These are phyloP conservation scores for Cyrtodaria siliqua DNA, from an alignment of 2,888 invertebrate genomes.

Conservation along the genomic window DNA sequence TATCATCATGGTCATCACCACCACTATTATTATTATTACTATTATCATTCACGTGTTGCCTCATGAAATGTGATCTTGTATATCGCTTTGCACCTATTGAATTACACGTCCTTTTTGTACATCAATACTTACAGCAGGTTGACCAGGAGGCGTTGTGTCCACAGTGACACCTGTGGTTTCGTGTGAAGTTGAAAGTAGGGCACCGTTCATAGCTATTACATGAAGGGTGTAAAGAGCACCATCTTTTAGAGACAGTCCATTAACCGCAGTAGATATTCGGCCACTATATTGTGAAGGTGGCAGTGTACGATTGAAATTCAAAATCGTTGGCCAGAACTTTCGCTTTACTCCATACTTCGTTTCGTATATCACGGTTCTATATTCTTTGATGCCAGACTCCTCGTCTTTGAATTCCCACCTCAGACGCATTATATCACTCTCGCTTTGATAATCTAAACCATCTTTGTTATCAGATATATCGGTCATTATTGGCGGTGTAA, in stretches of 20 bases:
- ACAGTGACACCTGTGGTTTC: slow-evolving; percentile 70
- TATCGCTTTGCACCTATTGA: too few relatives aligned
- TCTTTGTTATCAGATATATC: slow-evolving; percentile 45
- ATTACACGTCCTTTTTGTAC: too few relatives aligned
- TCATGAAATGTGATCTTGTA: too few relatives aligned
- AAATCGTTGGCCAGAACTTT: slow-evolving; percentile 60
- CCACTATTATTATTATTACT: too few relatives aligned
- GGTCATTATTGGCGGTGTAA: slow-evolving; percentile 68
- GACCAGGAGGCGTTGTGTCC: slow-evolving; percentile 70
- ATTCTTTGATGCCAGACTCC: slow-evolving; percentile 69
- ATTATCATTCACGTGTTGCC: too few relatives aligned
- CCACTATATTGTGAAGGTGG: slow-evolving; percentile 9
- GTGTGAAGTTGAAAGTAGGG: slow-evolving; percentile 63
- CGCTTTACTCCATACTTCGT: slow-evolving; percentile 61
- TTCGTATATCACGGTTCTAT: slow-evolving; percentile 61
- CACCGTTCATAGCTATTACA: slow-evolving; percentile 71
- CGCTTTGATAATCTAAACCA: slow-evolving; percentile 49
- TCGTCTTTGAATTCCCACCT: slow-evolving; percentile 68
- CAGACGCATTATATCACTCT: slow-evolving; percentile 46
- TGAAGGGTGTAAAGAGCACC: slow-evolving; percentile 67
- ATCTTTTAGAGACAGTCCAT: slow-evolving; percentile 45
- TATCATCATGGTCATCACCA: too few relatives aligned
- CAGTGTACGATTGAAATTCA: slow-evolving; percentile 35
- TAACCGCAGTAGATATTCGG: slow-evolving; percentile 22
- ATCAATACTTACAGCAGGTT: slow-evolving; percentile 55